Evolutionary conservation across 2,113 vertebrate genomes (phyloP), one percentile per base, ranked within the genome.

Genomic region (Pipra filicauda): DNA sequence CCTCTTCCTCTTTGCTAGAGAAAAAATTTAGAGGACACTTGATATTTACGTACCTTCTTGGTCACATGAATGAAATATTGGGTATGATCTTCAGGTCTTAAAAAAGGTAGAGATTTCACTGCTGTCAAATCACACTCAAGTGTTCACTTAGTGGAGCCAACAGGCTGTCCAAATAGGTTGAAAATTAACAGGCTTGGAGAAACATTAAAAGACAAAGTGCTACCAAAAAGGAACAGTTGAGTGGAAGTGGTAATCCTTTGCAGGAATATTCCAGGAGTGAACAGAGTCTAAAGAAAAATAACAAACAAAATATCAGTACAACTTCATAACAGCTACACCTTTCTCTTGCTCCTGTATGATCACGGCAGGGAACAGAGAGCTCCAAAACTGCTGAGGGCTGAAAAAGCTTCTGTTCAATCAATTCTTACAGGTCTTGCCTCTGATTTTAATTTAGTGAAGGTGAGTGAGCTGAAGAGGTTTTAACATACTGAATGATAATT

Each of bases 391-490:
- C 58, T 35, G 43, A 87, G 49, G 74, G 22, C 31, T 77, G 71
- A 89, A 95, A 90, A 30, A 74, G 15, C 31, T 95, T 85, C 83
- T 87, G 37, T 46, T 94, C 74, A 62, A 58, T 62, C 74, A 93
- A 59, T 66, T 93, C 46, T 37, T 48, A 58, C 18, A 33, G 58
- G 31, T 88, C 54, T 93, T 85, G 33, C 65, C 43, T 93, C 57
- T 81, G 88, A 51, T 71, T 95, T 96, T 95, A 93, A 82, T 89
- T 76, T 93, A 76, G 46, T 35, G 15, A 43, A 89, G 49, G 77
- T 82, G 65, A 94, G 37, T 19, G 55, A 90, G 52, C 33, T 93
- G 86, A 88, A 77, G 61, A 67, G 21, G 13, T 79, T 96, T 87
- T 87, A 88, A 61, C 49, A 75, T 54, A 24, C 16, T 54, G 62